These are phyloP conservation scores for Leptinotarsa defecta DNA, from an alignment of 1,140 invertebrate genomes.

Conservation along the genomic window DNA sequence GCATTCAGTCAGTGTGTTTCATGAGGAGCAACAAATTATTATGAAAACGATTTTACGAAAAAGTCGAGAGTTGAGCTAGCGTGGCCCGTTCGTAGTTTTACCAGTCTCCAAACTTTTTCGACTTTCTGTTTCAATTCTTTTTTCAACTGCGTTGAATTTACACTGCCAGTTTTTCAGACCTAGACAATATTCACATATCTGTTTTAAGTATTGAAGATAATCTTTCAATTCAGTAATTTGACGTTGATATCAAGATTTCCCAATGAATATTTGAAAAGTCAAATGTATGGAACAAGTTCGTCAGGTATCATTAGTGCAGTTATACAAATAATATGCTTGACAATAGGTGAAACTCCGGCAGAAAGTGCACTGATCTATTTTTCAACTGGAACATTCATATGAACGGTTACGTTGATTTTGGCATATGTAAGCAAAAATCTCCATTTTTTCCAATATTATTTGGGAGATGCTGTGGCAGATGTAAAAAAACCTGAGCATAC, in stretches of 20 bases:
- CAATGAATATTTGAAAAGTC: background rate
- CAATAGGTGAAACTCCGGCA: background rate
- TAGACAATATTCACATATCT: too few species aligned
- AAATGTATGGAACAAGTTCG: constrained; percentile 13
- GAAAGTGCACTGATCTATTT: constrained; percentile 8
- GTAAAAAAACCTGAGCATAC: background rate
- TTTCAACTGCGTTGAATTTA: too few species aligned
- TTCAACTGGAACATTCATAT: background rate
- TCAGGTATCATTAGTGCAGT: constrained; percentile 2
- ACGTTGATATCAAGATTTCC: constrained; percentile 19
- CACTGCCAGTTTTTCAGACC: too few species aligned
- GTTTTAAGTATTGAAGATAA: background rate
- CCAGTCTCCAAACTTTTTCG: too few species aligned
- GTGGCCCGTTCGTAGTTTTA: too few species aligned
- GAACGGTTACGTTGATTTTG: background rate
- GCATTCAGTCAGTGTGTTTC: too few species aligned
- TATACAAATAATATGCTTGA: constrained; percentile 13
- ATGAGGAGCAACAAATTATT: too few species aligned
- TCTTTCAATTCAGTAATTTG: constrained; percentile 14
- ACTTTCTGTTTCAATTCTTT: too few species aligned
- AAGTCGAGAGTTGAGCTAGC: too few species aligned
- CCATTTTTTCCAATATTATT: background rate
- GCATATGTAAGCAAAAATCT: background rate
- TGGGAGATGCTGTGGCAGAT: background rate
- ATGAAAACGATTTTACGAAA: too few species aligned